Conservation (phyloP, 1,140 invertebrate genomes). For the Trichoplusia ni region DNA sequence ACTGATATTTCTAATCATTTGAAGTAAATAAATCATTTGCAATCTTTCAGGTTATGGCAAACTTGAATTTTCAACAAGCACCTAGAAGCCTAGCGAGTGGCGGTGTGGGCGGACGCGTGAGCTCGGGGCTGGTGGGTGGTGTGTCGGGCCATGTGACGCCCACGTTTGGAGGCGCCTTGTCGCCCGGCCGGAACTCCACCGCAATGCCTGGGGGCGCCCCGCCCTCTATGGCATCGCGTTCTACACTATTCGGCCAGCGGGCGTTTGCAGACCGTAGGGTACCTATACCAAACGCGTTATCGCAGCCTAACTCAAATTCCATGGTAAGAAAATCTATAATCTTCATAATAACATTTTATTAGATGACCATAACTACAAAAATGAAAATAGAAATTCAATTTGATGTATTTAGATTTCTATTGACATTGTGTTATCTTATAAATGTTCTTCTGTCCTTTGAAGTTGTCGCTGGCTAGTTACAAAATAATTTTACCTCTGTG, state of each 20-base stretch:
- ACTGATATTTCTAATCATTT: too few relatives aligned
- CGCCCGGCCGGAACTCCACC: constrained; percentile 75
- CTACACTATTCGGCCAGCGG: constrained; percentile 88
- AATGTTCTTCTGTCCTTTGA: too few relatives aligned
- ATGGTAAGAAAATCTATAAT: constrained; percentile 62
- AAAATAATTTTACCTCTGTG: too few relatives aligned
- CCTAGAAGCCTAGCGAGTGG: constrained; percentile 88
- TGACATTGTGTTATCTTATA: too few relatives aligned
- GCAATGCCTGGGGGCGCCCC: constrained; percentile 80
- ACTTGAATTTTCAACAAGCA: constrained; percentile 91
- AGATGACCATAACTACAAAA: too few relatives aligned
- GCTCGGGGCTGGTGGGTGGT: constrained; percentile 82
- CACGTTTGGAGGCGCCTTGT: constrained; percentile 74
- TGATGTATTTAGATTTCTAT: too few relatives aligned
- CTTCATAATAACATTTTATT: not conserved
- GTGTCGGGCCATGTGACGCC: constrained; percentile 81
- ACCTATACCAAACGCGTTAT: constrained; percentile 84
- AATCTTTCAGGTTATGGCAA: constrained; percentile 89
- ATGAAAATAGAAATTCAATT: too few relatives aligned
- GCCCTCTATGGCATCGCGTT: constrained; percentile 78
- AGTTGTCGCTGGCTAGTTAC: too few relatives aligned
- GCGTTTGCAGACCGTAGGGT: constrained; percentile 88
- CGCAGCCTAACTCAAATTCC: constrained; percentile 83
- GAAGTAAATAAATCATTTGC: too few relatives aligned
- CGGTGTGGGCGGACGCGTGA: constrained; percentile 83